A percentile compares a stretch with the other conserved stretches of the same genome.
Conservation (phyloP, 2,888 invertebrate genomes). For the Drosophila trichaetosa region DNA sequence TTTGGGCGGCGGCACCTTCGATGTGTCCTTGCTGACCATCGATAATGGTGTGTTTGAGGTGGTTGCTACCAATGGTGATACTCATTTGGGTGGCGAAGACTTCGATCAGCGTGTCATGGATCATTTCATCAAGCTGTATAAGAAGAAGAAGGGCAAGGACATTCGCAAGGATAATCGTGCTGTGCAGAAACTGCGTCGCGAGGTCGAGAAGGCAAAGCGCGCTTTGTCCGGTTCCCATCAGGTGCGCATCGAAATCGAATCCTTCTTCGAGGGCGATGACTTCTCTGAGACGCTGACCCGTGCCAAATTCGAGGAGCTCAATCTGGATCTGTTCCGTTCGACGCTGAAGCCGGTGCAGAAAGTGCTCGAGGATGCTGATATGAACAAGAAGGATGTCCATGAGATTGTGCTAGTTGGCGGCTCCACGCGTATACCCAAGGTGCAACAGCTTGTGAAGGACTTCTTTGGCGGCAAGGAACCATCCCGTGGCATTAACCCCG, state of each 20-base stretch:
- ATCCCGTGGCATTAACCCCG: conserved; percentile 98
- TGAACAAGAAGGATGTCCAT: conserved; percentile 99
- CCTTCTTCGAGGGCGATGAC: conserved; percentile 98
- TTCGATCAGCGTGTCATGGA: conserved; percentile 99
- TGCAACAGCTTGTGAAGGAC: conserved; percentile 96
- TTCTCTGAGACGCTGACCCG: conserved; percentile 99
- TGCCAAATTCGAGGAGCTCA: conserved; percentile 99
- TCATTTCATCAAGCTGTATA: conserved; percentile 99
- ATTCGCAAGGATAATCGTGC: conserved; percentile 97
- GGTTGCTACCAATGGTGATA: conserved; percentile 90
- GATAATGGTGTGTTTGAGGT: conserved; percentile 99
- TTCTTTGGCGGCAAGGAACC: conserved; percentile 99
- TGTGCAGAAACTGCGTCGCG: conserved; percentile 97
- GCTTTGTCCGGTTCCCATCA: conserved; percentile 96
- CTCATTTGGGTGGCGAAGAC: conserved; percentile 99
- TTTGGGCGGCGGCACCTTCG: conserved; percentile 99
- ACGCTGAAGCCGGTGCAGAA: conserved; percentile 98
- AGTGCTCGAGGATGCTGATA: conserved; percentile 99
- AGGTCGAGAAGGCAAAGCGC: conserved; percentile 98
- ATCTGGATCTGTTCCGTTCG: conserved; percentile 96
- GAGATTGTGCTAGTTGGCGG: conserved; percentile 99
- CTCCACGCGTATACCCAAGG: conserved; percentile 99
- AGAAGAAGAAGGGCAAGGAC: conserved; percentile 99
- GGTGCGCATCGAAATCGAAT: conserved; percentile 99
- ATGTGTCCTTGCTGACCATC: conserved; percentile 98